phyloP scores from a whole-genome alignment of 2,797 vertebrate genomes.

The Anas flavirostris region DNA sequence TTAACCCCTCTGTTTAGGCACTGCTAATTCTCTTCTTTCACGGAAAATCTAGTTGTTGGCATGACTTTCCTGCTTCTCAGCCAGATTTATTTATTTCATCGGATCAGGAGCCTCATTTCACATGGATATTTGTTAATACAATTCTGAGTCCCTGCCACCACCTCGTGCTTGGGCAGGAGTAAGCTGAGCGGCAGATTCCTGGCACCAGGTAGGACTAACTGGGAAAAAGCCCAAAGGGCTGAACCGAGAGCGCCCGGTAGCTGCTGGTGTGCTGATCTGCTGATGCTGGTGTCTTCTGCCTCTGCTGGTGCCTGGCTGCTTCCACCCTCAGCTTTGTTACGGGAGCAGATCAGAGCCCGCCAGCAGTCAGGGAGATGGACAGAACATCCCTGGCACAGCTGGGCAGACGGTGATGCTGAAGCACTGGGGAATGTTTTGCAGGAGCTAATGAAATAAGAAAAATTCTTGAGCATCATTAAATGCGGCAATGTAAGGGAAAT shows the following conservation, averaged over 20 bases:
- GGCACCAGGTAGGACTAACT: background rate
- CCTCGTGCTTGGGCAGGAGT: background rate
- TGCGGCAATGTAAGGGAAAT: background rate
- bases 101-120: slow-evolving; percentile 1
- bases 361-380: background rate
- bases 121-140: background rate
- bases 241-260: background rate
- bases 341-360: background rate
- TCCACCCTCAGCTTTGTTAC: background rate
- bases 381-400: background rate
- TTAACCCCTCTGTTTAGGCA: slow-evolving; percentile 3
- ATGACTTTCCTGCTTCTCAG: background rate
- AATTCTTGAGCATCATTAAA: background rate
- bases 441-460: background rate
- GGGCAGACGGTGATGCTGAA: background rate
- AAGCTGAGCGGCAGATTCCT: background rate
- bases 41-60: background rate
- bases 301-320: background rate
- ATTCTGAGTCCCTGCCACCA: background rate
- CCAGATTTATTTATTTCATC: background rate
- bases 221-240: background rate
- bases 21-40: background rate
- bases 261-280: background rate
- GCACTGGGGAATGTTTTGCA: background rate
- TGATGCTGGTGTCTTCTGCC: background rate